Evolutionary conservation across 2,797 vertebrate species (phyloP).

Genomic region (Rhinatrema bivittatum): DNA sequence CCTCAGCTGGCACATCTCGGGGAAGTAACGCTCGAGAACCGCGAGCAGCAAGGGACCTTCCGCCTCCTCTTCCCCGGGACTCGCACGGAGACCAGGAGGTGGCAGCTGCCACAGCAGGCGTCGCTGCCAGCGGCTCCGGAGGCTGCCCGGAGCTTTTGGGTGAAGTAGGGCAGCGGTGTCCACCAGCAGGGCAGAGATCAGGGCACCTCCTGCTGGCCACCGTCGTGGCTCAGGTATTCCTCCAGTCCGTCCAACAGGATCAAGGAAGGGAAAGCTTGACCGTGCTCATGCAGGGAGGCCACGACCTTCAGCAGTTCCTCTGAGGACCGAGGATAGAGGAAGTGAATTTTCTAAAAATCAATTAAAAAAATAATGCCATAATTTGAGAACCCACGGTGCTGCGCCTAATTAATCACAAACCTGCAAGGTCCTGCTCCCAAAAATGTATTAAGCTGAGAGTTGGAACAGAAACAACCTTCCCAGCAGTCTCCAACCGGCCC

Average conservation of each 20-base stretch:
- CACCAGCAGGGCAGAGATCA: constrained; percentile 62
- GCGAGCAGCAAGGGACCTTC: constrained; percentile 33
- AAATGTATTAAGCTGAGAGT: no score
- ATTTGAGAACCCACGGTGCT: no score
- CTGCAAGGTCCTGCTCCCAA: no score
- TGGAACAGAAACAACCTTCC: no score
- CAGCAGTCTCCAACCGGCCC: no score
- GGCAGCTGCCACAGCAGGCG: no score
- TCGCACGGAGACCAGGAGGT: constrained; percentile 55
- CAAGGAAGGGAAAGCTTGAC: constrained; percentile 48
- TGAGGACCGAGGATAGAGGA: constrained; percentile 65
- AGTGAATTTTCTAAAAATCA: constrained; percentile 67
- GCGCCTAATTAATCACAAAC: no score
- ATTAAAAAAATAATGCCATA: no score
- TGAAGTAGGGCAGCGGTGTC: constrained; percentile 65
- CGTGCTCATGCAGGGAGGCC: constrained; percentile 55
- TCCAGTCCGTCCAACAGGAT: constrained; percentile 69
- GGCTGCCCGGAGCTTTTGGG: constrained; percentile 3
- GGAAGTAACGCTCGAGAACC: constrained; percentile 69
- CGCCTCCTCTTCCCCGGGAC: constrained; percentile 1
- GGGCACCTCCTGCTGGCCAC: constrained; percentile 38
- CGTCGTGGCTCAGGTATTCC: constrained; percentile 42
- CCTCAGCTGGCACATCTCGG: constrained; percentile 54
- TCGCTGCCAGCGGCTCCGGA: constrained; percentile 32
- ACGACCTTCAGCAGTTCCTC: constrained; percentile 61